Percentiles rank a stretch among this genome's conserved stretches.
Evolutionary conservation across 2,888 invertebrate genomes (phyloP).

Genomic region (Mesoligia furuncula): DNA sequence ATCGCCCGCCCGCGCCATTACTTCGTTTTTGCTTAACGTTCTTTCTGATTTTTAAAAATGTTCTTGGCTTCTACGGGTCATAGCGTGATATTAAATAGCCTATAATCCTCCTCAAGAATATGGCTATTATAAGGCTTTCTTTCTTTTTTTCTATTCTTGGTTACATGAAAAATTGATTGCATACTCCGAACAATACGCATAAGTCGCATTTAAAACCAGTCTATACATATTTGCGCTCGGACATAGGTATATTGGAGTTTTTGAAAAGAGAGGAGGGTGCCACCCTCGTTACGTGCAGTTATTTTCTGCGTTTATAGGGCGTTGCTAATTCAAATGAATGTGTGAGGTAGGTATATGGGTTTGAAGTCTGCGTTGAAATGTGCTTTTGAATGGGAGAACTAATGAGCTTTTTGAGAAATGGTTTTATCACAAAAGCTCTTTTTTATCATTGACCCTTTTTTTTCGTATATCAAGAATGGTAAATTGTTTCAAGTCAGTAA

Average conservation of each 20-base stretch:
- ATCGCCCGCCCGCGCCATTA: neutral
- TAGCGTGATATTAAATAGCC: neutral
- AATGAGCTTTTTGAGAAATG: slow-evolving; percentile 28
- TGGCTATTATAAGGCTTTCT: neutral
- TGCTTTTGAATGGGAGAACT: slow-evolving; percentile 13
- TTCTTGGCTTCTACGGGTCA: neutral
- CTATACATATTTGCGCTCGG: slow-evolving; percentile 48
- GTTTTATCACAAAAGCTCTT: neutral
- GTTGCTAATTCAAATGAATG: slow-evolving; percentile 76
- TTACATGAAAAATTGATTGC: slow-evolving; percentile 25
- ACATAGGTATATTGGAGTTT: slow-evolving; percentile 64
- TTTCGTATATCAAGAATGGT: neutral
- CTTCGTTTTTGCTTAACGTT: neutral
- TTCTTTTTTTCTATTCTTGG: neutral
- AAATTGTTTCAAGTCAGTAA: neutral
- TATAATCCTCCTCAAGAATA: neutral
- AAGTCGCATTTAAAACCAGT: slow-evolving; percentile 39
- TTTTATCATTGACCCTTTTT: neutral
- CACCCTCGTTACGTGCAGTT: slow-evolving; percentile 82
- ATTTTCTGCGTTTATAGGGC: slow-evolving; percentile 79
- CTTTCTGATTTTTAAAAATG: neutral
- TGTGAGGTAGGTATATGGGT: slow-evolving; percentile 34
- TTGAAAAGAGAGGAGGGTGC: slow-evolving; percentile 72
- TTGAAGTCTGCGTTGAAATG: slow-evolving; percentile 34
- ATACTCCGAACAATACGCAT: slow-evolving; percentile 17